These are phyloP conservation scores for Synergus umbraculus DNA, from an alignment of 2,888 invertebrate species.

Conservation along the genomic window DNA sequence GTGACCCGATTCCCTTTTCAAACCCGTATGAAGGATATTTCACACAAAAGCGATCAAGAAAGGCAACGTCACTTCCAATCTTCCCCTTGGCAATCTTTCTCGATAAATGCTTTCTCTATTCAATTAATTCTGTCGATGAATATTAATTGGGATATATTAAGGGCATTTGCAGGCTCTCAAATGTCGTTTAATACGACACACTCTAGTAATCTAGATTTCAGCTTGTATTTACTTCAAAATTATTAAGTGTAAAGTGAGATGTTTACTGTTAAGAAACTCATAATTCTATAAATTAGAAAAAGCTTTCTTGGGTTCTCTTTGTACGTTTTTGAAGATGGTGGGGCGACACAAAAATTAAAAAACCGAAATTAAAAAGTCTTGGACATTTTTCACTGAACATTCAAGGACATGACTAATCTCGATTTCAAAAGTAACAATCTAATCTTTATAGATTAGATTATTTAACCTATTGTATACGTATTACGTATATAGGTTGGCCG, in stretches of 20 bases:
- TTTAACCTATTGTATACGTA: background rate
- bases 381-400: background rate
- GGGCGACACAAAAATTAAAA: too few relatives aligned
- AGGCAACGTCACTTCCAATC: background rate
- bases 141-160: background rate
- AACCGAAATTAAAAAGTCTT: too few relatives aligned
- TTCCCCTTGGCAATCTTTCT: background rate
- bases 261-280: background rate
- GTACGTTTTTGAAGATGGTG: background rate
- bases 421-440: background rate
- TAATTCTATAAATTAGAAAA: too few relatives aligned
- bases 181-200: too few relatives aligned
- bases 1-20: conserved; percentile 52
- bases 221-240: too few relatives aligned
- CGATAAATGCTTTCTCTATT: background rate
- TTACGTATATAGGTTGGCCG: background rate
- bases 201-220: too few relatives aligned
- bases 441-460: background rate
- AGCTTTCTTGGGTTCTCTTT: background rate
- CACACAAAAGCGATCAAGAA: conserved; percentile 10
- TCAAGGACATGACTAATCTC: background rate
- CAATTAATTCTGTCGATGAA: background rate
- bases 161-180: background rate
- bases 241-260: too few relatives aligned
- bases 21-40: conserved; percentile 35